Evolutionary conservation across 2,797 vertebrate species (phyloP).

Genomic region (Catharus ustulatus): DNA sequence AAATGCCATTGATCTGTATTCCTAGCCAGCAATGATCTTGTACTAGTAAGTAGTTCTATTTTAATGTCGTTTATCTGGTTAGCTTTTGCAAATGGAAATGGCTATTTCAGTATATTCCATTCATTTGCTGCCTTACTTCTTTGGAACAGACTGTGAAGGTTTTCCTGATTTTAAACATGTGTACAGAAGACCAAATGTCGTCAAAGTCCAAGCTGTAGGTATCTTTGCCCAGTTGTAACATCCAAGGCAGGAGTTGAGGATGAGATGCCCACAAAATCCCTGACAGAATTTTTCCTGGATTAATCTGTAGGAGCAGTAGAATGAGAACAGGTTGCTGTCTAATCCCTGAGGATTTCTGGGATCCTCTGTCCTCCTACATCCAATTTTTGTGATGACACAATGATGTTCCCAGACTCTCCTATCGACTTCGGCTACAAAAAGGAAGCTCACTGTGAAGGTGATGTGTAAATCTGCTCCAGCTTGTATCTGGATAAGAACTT

Average conservation of each 20-base stretch:
- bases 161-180: background rate
- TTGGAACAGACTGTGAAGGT: background rate
- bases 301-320: background rate
- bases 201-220: background rate
- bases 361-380: background rate
- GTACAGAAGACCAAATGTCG: background rate
- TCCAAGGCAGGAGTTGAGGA: background rate
- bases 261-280: background rate
- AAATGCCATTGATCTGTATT: background rate
- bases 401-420: background rate
- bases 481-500: background rate
- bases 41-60: background rate
- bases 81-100: background rate
- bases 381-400: background rate
- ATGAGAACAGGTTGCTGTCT: background rate
- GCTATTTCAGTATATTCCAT: background rate
- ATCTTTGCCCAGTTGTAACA: background rate
- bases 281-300: background rate
- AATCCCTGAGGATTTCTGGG: background rate
- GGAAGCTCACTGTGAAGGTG: background rate
- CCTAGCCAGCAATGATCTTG: background rate
- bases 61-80: background rate
- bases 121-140: background rate
- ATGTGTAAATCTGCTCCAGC: background rate
- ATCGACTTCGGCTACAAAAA: background rate